A percentile compares a stretch with the other conserved stretches of the same genome.
Evolutionary conservation across 2,888 invertebrate species (phyloP).

Genomic region (Sepiola atlantica): DNA sequence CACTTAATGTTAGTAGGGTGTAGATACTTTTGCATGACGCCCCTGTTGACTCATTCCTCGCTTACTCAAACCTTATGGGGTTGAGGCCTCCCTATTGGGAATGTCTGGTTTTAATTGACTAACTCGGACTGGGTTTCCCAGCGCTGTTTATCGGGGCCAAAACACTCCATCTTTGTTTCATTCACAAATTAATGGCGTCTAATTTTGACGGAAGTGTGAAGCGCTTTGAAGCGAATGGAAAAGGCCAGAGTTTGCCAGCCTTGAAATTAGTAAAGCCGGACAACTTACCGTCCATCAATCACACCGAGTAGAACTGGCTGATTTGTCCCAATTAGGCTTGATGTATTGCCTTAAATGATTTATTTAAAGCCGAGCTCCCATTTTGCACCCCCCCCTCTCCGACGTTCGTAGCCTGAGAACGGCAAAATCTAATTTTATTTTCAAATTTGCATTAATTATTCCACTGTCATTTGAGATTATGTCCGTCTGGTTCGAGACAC

Average conservation of each 20-base stretch:
- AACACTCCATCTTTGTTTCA: background rate
- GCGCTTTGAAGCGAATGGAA: background rate
- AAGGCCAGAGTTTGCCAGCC: background rate
- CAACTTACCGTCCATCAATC: slow-evolving; percentile 9
- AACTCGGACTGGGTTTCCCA: no score
- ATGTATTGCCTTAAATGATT: background rate
- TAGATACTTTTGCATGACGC: no score
- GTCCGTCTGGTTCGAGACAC: background rate
- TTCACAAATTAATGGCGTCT: background rate
- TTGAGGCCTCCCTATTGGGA: no score
- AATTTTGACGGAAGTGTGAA: slow-evolving; percentile 15
- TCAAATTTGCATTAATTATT: background rate
- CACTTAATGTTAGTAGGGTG: no score
- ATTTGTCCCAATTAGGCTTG: background rate
- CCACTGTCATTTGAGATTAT: background rate
- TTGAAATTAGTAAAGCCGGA: background rate
- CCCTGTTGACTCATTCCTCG: no score
- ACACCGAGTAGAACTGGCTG: background rate
- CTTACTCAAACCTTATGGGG: no score
- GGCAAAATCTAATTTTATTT: background rate
- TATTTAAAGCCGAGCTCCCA: background rate
- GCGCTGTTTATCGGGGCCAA: no score
- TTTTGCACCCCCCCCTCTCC: background rate
- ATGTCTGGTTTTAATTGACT: no score
- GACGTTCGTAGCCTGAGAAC: background rate